phyloP scores from a whole-genome alignment of 2,113 vertebrate species.

The Tragelaphus imberbis region DNA sequence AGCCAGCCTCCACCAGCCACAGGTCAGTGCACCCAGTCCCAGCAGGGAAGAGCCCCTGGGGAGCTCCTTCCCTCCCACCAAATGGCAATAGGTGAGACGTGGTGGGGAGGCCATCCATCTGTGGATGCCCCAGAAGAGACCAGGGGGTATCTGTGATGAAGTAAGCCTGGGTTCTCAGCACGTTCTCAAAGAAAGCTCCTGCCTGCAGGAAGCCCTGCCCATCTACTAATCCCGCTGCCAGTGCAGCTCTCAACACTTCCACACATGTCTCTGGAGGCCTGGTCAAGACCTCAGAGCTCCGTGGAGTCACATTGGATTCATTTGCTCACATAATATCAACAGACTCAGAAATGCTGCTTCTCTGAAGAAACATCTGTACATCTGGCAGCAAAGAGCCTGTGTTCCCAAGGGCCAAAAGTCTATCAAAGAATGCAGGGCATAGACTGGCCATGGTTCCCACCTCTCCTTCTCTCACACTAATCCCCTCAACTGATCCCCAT shows the following conservation, averaged over 20 bases:
- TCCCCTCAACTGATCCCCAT: neutral
- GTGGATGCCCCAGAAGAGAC: fast-evolving
- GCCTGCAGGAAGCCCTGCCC: neutral
- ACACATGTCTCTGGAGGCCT: neutral
- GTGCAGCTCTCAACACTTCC: neutral
- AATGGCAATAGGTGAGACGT: neutral
- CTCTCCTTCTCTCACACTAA: neutral
- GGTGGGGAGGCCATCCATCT: neutral
- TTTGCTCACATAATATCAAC: neutral
- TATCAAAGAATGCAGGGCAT: neutral
- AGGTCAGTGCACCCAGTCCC: neutral
- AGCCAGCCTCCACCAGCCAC: neutral
- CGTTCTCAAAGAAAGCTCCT: neutral
- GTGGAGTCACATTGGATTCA: neutral
- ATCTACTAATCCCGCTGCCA: neutral
- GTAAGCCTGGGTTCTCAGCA: neutral
- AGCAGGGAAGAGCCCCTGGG: neutral
- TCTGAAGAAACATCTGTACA: neutral
- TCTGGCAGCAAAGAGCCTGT: neutral
- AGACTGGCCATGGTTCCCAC: neutral
- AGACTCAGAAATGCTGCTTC: neutral
- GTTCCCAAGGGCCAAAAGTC: neutral
- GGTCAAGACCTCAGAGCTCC: neutral
- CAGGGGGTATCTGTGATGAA: neutral
- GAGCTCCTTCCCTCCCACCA: neutral